Evolutionary conservation across 2,113 vertebrate species (phyloP).

Genomic region (Pseudorectes ferrugineus): DNA sequence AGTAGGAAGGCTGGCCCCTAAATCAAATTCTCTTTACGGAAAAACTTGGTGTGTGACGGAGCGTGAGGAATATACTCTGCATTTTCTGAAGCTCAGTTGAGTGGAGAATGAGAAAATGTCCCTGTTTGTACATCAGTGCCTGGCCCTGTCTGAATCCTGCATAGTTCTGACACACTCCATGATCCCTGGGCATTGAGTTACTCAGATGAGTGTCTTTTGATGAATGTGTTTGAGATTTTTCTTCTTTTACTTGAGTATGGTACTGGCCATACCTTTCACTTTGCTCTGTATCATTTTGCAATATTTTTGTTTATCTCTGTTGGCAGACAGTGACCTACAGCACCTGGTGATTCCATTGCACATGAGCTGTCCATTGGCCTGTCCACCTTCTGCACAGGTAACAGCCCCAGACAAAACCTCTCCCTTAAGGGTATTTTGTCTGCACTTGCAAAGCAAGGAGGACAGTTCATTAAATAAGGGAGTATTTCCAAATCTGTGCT

Average conservation of each 20-base stretch:
- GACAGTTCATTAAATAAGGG: neutral
- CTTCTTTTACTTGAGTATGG: neutral
- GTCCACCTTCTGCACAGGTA: neutral
- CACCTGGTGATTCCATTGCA: neutral
- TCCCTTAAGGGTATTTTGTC: neutral
- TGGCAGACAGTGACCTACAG: neutral
- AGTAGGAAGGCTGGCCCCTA: neutral
- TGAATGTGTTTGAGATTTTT: neutral
- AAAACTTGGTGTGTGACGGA: neutral
- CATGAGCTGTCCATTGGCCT: rapidly evolving
- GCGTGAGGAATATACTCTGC: neutral
- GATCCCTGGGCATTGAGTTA: neutral
- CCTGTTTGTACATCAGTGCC: neutral
- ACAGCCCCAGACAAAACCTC: neutral
- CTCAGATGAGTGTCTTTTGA: neutral
- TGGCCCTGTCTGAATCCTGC: neutral
- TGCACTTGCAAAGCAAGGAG: neutral
- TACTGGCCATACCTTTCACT: neutral
- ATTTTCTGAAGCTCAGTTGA: neutral
- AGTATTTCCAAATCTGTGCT: neutral
- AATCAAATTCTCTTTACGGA: neutral
- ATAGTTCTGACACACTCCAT: rapidly evolving
- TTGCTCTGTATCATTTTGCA: rapidly evolving
- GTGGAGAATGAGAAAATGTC: neutral
- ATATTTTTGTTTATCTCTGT: neutral